Conservation (phyloP, 2,888 invertebrate genomes). For the Papilio demoleus region DNA sequence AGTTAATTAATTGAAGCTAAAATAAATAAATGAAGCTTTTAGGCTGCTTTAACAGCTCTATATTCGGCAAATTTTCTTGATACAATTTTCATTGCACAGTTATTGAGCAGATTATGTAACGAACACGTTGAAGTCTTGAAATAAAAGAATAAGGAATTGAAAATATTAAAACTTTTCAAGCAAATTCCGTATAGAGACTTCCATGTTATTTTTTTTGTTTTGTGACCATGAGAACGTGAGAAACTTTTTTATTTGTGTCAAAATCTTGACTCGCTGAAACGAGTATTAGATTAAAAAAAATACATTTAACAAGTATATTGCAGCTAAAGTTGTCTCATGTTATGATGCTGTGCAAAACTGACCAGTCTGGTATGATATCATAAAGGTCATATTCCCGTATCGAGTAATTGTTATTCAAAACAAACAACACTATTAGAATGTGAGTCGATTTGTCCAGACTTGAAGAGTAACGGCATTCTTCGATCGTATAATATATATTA, state of each 20-base stretch:
- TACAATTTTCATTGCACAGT: too few relatives aligned
- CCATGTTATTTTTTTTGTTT: slow-evolving; percentile 2
- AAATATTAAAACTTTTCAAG: too few relatives aligned
- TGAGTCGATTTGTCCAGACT: slow-evolving; percentile 59
- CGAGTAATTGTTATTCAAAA: slow-evolving; percentile 42
- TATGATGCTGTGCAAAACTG: slow-evolving; percentile 37
- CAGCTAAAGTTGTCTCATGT: slow-evolving; percentile 26
- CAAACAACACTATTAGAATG: slow-evolving; percentile 62
- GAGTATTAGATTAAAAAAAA: slow-evolving; percentile 25
- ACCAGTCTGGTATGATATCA: slow-evolving; percentile 41
- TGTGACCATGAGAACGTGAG: slow-evolving; percentile 17
- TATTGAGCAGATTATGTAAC: too few relatives aligned
- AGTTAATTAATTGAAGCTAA: too few relatives aligned
- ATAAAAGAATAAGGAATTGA: too few relatives aligned
- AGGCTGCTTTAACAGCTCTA: too few relatives aligned
- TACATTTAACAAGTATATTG: slow-evolving; percentile 37
- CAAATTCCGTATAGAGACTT: too few relatives aligned
- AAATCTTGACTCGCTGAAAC: slow-evolving; percentile 16
- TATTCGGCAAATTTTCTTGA: too few relatives aligned
- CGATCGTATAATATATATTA: slow-evolving; percentile 55
- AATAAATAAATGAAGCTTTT: too few relatives aligned
- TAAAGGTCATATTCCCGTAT: slow-evolving; percentile 49
- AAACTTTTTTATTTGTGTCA: slow-evolving; percentile 11
- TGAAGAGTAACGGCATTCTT: slow-evolving; percentile 77
- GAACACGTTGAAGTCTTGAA: too few relatives aligned